Conservation (phyloP, 2,888 invertebrate species). For the Papilio demoleus region DNA sequence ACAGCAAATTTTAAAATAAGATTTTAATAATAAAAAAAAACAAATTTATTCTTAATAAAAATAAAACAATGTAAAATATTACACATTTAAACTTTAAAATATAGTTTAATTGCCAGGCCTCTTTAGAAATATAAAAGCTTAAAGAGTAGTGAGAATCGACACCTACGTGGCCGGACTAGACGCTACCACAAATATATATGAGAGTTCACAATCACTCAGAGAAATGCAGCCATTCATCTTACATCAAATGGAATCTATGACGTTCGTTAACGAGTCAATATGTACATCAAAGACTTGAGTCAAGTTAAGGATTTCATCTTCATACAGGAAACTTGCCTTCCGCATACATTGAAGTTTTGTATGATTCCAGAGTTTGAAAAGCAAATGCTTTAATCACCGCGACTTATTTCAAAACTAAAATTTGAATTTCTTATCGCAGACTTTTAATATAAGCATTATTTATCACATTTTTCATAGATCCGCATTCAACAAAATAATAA, state of each 20-base stretch:
- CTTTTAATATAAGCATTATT: conserved; percentile 23
- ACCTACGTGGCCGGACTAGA: conserved; percentile 79
- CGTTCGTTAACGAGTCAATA: conserved; percentile 70
- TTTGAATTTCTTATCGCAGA: conserved; percentile 14
- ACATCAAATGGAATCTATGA: conserved; percentile 82
- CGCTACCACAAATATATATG: conserved; percentile 76
- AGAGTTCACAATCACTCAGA: conserved; percentile 78
- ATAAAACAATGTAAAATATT: conserved; percentile 47
- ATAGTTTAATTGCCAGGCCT: conserved; percentile 67
- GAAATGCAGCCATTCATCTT: conserved; percentile 83
- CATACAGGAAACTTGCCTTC: not conserved
- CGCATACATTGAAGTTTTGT: not conserved
- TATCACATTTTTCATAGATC: conserved; percentile 48
- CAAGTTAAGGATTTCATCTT: not conserved
- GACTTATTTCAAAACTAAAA: not conserved
- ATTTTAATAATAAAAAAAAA: conserved; percentile 54
- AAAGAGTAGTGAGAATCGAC: conserved; percentile 76
- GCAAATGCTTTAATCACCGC: not conserved
- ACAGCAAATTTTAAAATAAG: conserved; percentile 64
- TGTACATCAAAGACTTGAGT: conserved; percentile 61
- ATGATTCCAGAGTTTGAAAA: not conserved
- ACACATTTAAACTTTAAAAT: conserved; percentile 46
- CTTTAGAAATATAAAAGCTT: conserved; percentile 67
- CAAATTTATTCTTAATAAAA: conserved; percentile 46
- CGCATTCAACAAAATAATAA: conserved; percentile 56